Conservation (phyloP, 30 jellyfish, hydroid and myxozoan species). For the Mastigias papua region DNA sequence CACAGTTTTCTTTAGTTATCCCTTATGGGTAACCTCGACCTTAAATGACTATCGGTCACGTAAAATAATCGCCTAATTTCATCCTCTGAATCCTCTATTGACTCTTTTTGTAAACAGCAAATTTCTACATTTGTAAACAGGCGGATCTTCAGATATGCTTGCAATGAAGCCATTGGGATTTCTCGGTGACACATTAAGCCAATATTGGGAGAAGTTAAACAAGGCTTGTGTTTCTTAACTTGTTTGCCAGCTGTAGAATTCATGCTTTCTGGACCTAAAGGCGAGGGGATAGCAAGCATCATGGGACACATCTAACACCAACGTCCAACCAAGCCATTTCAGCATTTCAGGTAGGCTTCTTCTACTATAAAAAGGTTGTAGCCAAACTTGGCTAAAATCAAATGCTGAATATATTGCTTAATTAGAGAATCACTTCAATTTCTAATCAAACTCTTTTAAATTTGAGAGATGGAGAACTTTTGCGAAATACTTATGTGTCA, state of each 20-base stretch:
- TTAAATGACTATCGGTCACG: background rate
- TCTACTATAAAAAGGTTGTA: no score
- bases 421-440: no score
- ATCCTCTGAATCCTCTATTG: conserved; percentile 14
- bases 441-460: no score
- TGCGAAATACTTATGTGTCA: no score
- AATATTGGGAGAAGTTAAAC: conserved; percentile 40
- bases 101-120: background rate
- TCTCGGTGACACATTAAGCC: conserved; percentile 44
- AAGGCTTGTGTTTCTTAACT: background rate
- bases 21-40: background rate
- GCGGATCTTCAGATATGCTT: conserved; percentile 18
- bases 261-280: background rate
- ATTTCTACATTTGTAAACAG: conserved; percentile 21
- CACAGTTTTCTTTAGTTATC: conserved; percentile 16
- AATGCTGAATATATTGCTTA: no score
- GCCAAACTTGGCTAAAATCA: no score
- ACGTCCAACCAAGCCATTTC: no score
- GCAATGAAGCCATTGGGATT: conserved; percentile 48
- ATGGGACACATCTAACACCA: no score
- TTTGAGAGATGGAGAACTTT: no score
- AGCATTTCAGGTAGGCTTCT: no score
- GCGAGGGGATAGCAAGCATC: background rate
- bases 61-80: conserved; percentile 29
- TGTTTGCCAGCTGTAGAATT: background rate